Conservation (phyloP, 2,888 invertebrate genomes). For the Drosophila tanythrix region DNA sequence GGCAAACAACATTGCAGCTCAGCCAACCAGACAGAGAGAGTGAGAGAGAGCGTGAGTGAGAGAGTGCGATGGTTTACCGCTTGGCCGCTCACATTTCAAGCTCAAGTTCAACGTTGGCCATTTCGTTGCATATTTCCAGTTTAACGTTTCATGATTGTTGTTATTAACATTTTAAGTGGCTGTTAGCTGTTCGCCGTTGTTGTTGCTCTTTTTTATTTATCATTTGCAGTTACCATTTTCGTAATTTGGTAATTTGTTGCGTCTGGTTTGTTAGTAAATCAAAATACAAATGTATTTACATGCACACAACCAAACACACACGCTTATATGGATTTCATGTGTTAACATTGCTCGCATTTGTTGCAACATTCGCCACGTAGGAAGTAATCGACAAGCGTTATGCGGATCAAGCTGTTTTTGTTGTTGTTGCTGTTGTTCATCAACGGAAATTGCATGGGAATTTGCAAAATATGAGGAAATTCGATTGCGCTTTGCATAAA, state of each 20-base stretch:
- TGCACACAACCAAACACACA: neutral
- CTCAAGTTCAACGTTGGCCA: constrained; percentile 73
- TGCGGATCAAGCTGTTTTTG: constrained; percentile 33
- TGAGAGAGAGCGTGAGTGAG: constrained; percentile 18
- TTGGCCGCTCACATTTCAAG: constrained; percentile 65
- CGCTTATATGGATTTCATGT: constrained; percentile 34
- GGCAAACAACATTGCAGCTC: constrained; percentile 34
- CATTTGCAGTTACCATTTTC: constrained; percentile 53
- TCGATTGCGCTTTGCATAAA: constrained; percentile 64
- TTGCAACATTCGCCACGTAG: constrained; percentile 72
- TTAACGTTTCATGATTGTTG: constrained; percentile 67
- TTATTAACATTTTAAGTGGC: constrained; percentile 73
- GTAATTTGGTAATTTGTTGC: constrained; percentile 66
- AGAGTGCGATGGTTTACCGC: constrained; percentile 11
- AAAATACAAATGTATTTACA: constrained; percentile 20
- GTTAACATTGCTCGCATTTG: constrained; percentile 68
- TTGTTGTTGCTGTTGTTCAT: constrained; percentile 40
- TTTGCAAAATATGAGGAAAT: constrained; percentile 68
- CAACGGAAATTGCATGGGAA: constrained; percentile 65
- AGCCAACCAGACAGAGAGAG: constrained; percentile 44
- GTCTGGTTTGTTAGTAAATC: constrained; percentile 26
- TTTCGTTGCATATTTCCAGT: constrained; percentile 69
- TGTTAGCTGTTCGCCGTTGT: constrained; percentile 23
- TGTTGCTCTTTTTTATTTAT: constrained; percentile 30
- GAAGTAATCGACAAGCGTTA: constrained; percentile 68